Base-by-base conservation (phyloP, 1,140 invertebrate species). In the Pteromalus puparum region DNA sequence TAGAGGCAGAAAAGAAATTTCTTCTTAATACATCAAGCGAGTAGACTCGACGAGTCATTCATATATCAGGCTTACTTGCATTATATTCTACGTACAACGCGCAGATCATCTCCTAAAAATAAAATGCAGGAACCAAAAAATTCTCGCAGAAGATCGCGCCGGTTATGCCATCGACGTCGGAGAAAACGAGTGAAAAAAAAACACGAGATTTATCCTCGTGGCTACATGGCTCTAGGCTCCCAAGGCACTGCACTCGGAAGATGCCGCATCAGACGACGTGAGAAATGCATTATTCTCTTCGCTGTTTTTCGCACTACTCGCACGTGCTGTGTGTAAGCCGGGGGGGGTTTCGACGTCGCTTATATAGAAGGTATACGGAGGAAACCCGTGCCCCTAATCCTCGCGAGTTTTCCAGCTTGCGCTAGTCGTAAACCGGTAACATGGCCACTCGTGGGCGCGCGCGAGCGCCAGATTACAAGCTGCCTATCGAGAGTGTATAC, bases 51-150 rank as follows among this genome's bases (percentile, higher is more conserved):
- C 15, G 18, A 61, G 53, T 21, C 18, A 61, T 61, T 61, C 53
- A 28, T 70, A 28, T 24, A 70, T 70, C 68, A 70, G 68, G 26
- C 68, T 70, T 70, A 70, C 13, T n/a, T 7, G 38, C 68, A 70
- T 28, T 70, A 26, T 70, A 26, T 7, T 10, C 12, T 18, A 15
- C 34, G 3, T 38, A n/a, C 34, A 74, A n/a, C 72, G 34, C 1
- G 18, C 6, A 9, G 21, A 61, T 7, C 21, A 21, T 61, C 21
- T 61, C 53, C 2, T 7, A 61, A 21, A 74, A 74, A 34, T 18
- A 38, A 42, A 74, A 28, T 10, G 21, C 38, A 74, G 34, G 3
- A 38, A 73, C 34, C 24, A 74, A 38, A 74, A 74, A 74, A 12
- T 42, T 9, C 18, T 26, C 18, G 12, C 7, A n/a, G 68, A 70